These are phyloP conservation scores for Astatoreochromis straeleni DNA, from an alignment of 2,113 vertebrate species.

Conservation along the genomic window DNA sequence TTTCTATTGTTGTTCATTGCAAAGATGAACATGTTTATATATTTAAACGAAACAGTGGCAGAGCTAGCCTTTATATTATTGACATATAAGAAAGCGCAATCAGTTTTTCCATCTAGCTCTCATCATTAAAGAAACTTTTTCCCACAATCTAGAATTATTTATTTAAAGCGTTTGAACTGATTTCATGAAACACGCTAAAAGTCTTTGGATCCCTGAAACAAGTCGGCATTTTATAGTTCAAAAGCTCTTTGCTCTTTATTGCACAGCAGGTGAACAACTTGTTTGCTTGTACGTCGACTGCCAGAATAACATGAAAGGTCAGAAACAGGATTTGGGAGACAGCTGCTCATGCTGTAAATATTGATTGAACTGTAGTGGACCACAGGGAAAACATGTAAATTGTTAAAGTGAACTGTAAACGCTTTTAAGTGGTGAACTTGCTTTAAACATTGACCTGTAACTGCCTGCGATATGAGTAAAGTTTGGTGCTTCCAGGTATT, in stretches of 20 bases:
- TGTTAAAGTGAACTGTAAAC: slow-evolving; percentile 38
- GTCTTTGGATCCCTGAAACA: background rate
- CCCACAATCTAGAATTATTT: background rate
- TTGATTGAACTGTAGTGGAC: slow-evolving; percentile 44
- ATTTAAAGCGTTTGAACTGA: background rate
- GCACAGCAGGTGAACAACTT: background rate
- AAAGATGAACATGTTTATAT: fast-evolving
- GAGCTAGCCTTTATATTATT: background rate
- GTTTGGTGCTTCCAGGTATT: slow-evolving; percentile 57
- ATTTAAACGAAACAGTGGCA: background rate
- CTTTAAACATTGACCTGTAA: slow-evolving; percentile 45
- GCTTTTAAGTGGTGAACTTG: slow-evolving; percentile 38
- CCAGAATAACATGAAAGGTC: slow-evolving; percentile 35
- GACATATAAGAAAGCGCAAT: background rate
- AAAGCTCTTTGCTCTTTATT: background rate
- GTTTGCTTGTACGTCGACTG: slow-evolving; percentile 3
- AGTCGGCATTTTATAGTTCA: background rate
- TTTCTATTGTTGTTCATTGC: background rate
- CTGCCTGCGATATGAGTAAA: slow-evolving; percentile 3
- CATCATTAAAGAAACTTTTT: background rate
- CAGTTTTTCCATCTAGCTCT: background rate
- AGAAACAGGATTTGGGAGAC: slow-evolving; percentile 39
- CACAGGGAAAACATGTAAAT: slow-evolving; percentile 42
- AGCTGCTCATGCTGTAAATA: slow-evolving; percentile 52
- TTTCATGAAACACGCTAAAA: background rate